Base-by-base conservation (phyloP, 2,797 vertebrate genomes). In the Odontamblyopus rebecca region DNA sequence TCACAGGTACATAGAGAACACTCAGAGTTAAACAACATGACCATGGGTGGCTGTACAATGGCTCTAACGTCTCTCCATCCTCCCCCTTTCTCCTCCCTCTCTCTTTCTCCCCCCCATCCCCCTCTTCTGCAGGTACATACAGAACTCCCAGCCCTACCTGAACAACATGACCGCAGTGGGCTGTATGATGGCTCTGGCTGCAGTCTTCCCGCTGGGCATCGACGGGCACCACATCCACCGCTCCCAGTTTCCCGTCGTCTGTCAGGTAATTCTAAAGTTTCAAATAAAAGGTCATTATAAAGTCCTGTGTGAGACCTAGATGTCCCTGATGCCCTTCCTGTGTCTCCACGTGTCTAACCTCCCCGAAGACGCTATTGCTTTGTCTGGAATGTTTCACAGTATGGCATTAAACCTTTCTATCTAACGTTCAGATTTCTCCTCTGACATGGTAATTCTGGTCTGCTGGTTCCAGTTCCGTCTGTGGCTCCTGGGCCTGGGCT, bases 141-240 rank as follows among this genome's bases (percentile, higher is more conserved):
- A 98, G 93, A 98, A 98, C 88, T 98, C 97, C 0, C 97, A 98
- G 91, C 97, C 97, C 0, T 96, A 96, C 87, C 93, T 98, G 85
- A 98, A 98, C 92, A 97, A 98, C 91, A 94, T 98, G 95, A 98
- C 97, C 0, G 97, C 97, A 0, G 96, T 97, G 67, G 97, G 97
- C 69, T 98, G 97, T 66, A 96, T 96, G 61, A 91, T 98, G 93
- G 96, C 97, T 0, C 91, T 98, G 19, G 96, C 96, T 0, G 96
- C 96, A 0, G 95, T 98, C 1, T 97, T 97, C 77, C 96, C 97
- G 0, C 93, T 98, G 60, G 97, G 97, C 0, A 93, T 98, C 0
- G 97, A 98, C 0, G 95, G 97, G 0, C 93, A 95, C 76, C 97
- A 98, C 80, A 95, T 98, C 12, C 91, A 92, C 68, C 87, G 88